Evolutionary conservation across 2,888 invertebrate genomes (phyloP).

Genomic region (Mycalesis mineus): DNA sequence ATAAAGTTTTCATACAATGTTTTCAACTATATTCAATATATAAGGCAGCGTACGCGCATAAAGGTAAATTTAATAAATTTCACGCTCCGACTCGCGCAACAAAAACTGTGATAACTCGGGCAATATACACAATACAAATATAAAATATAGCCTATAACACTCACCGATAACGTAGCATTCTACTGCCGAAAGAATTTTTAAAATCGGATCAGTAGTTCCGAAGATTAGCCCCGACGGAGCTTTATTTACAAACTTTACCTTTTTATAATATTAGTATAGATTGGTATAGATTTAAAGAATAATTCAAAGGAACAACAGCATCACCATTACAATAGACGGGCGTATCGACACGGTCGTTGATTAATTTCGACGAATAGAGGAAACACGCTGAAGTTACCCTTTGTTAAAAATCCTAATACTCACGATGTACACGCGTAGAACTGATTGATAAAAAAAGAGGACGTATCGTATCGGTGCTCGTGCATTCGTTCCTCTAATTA

Average conservation of each 20-base stretch:
- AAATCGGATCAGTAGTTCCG: no score
- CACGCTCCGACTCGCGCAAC: no score
- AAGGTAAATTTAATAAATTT: no score
- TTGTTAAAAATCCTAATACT: conserved; percentile 46
- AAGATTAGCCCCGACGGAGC: not conserved
- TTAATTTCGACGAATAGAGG: conserved; percentile 55
- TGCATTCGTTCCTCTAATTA: not conserved
- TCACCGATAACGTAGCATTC: no score
- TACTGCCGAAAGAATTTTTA: no score
- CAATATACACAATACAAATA: no score
- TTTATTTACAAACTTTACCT: not conserved
- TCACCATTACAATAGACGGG: conserved; percentile 31
- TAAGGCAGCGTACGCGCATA: no score
- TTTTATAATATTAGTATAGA: not conserved
- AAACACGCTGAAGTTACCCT: conserved; percentile 54
- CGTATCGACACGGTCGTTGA: conserved; percentile 45
- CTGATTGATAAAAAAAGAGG: conserved; percentile 20
- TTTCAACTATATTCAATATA: no score
- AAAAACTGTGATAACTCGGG: no score
- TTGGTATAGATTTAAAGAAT: conserved; percentile 21
- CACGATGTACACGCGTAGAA: conserved; percentile 48
- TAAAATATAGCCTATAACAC: no score
- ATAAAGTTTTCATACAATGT: no score
- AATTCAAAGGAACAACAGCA: conserved; percentile 24
- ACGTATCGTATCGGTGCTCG: conserved; percentile 12